Percentiles rank a stretch among this genome's conserved stretches.
Evolutionary conservation across 2,113 vertebrate genomes (phyloP).

Genomic region (Melozone crissalis): DNA sequence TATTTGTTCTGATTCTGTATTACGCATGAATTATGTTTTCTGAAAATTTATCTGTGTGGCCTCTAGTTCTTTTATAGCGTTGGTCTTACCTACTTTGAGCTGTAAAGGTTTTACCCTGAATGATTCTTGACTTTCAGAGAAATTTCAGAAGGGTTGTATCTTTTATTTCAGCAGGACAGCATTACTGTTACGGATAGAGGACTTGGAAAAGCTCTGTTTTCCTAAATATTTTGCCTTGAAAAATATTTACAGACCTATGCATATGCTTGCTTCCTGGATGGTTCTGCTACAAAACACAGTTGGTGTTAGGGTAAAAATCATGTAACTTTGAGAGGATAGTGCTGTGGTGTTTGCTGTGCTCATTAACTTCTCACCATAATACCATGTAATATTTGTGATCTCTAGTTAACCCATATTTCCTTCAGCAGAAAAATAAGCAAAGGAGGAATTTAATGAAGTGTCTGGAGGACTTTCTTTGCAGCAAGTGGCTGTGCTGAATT

Average conservation of each 20-base stretch:
- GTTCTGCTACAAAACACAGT: not conserved
- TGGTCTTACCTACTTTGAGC: not conserved
- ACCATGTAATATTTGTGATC: not conserved
- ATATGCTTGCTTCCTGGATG: not conserved
- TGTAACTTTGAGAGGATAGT: fast-evolving
- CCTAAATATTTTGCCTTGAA: not conserved
- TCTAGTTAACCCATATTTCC: not conserved
- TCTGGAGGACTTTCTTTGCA: not conserved
- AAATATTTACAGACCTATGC: not conserved
- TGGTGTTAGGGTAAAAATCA: not conserved
- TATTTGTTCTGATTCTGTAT: not conserved
- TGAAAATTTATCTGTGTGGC: not conserved
- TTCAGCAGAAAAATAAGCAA: not conserved
- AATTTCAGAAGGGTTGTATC: not conserved
- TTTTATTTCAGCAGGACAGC: not conserved
- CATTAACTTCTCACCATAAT: not conserved
- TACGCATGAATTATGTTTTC: not conserved
- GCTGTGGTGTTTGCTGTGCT: not conserved
- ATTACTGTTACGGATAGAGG: not conserved
- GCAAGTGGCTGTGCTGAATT: not conserved
- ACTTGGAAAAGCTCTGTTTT: not conserved
- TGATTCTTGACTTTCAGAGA: not conserved
- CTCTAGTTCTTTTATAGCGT: not conserved
- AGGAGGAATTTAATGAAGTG: not conserved
- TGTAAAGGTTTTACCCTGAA: not conserved